Conservation (phyloP, 1,140 invertebrate species). For the Meloidogyne exigua region DNA sequence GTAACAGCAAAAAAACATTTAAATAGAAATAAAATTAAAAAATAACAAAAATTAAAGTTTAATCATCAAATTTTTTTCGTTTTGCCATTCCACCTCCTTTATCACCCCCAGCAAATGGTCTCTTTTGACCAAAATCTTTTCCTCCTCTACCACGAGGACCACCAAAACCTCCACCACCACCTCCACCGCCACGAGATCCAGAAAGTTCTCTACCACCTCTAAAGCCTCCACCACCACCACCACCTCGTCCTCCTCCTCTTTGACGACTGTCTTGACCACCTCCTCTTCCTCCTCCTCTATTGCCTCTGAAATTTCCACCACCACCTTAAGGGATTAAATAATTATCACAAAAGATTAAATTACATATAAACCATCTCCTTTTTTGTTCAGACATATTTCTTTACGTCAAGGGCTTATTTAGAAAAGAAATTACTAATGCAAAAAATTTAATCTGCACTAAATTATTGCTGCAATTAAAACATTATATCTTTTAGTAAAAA, state of each 20-base stretch:
- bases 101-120: background rate
- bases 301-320: slow-evolving; percentile 33
- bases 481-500: background rate
- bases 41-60: background rate
- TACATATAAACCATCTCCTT: slow-evolving; percentile 5
- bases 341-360: background rate
- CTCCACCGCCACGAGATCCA: slow-evolving; percentile 29
- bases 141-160: slow-evolving; percentile 6
- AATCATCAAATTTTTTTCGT: slow-evolving; percentile 24
- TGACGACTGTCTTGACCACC: slow-evolving; percentile 30
- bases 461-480: background rate
- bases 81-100: slow-evolving; percentile 13
- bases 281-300: slow-evolving; percentile 42
- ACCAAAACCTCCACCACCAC: slow-evolving; percentile 39
- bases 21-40: slow-evolving; percentile 1
- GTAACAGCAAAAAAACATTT: background rate
- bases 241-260: slow-evolving; percentile 30
- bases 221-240: slow-evolving; percentile 36
- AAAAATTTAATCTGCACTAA: background rate
- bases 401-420: background rate
- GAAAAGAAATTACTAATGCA: background rate
- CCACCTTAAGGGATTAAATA: slow-evolving; percentile 22
- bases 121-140: background rate
- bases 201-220: slow-evolving; percentile 39
- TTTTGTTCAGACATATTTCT: background rate